These are phyloP conservation scores for Equus przewalskii DNA, from an alignment of 2,113 vertebrate species.

Conservation along the genomic window DNA sequence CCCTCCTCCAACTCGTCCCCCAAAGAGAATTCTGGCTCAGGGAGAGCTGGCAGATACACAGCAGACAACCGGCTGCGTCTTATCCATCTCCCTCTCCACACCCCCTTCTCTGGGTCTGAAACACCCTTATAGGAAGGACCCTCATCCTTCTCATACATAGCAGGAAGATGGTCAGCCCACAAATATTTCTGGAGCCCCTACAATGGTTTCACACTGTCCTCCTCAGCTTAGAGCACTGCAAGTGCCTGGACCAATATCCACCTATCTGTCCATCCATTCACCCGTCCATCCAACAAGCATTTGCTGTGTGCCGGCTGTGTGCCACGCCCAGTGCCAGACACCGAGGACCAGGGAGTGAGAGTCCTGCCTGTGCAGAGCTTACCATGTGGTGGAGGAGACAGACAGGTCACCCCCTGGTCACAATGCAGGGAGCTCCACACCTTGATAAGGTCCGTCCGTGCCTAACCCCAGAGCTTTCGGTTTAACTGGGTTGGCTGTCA, in stretches of 20 bases:
- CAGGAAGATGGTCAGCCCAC: neutral
- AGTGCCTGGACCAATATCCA: fast-evolving
- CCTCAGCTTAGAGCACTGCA: neutral
- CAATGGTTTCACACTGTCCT: neutral
- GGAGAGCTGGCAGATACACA: neutral
- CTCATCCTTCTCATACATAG: neutral
- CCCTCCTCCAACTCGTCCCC: neutral
- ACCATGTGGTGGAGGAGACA: fast-evolving
- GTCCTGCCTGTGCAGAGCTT: neutral
- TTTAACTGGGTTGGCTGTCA: neutral
- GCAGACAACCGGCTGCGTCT: neutral
- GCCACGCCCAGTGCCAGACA: neutral
- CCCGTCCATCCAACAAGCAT: neutral
- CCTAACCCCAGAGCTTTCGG: neutral
- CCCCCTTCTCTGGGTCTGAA: neutral
- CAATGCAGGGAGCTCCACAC: neutral
- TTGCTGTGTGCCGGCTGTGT: neutral
- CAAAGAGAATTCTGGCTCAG: neutral
- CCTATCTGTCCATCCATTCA: neutral
- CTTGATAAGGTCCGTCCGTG: neutral
- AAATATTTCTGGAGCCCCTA: neutral
- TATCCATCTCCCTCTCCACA: neutral
- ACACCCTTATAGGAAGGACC: neutral
- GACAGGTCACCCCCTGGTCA: neutral
- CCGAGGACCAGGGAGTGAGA: neutral